Evolutionary conservation across 2,113 vertebrate genomes (phyloP).

Genomic region (Oryzias melastigma): DNA sequence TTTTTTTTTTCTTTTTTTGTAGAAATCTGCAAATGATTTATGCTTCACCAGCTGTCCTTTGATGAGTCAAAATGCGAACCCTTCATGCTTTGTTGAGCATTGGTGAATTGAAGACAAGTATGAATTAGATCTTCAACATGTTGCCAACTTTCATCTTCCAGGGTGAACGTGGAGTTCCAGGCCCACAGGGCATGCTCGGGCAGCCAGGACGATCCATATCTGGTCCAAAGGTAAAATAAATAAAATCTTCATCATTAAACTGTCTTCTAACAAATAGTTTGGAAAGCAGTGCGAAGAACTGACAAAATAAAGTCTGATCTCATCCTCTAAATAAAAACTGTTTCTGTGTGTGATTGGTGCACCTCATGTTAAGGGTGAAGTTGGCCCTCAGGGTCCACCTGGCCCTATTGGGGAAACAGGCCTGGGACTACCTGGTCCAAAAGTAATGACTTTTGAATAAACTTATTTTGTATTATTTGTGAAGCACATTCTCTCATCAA

Average conservation of each 20-base stretch:
- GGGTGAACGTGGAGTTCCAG: conserved; percentile 86
- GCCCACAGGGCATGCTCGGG: conserved; percentile 83
- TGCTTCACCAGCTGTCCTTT: conserved; percentile 5
- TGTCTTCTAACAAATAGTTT: conserved; percentile 23
- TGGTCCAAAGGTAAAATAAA: conserved; percentile 84
- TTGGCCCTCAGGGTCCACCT: conserved; percentile 78
- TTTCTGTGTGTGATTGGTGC: conserved; percentile 15
- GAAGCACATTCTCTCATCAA: neutral
- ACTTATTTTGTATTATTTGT: neutral
- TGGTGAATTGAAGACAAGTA: neutral
- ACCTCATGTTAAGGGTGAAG: conserved; percentile 79
- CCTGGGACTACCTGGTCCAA: conserved; percentile 86
- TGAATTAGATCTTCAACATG: conserved; percentile 1
- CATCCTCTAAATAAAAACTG: conserved; percentile 15
- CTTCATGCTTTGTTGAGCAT: neutral
- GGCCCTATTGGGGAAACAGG: conserved; percentile 87
- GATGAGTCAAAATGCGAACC: conserved; percentile 12
- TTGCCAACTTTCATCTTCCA: conserved; percentile 53
- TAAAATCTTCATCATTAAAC: conserved; percentile 1
- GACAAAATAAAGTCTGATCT: conserved; percentile 9
- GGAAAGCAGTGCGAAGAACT: conserved; percentile 24
- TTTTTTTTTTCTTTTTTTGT: no score
- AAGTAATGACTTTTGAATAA: conserved; percentile 68
- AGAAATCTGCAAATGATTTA: conserved; percentile 4
- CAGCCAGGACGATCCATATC: conserved; percentile 82